Base-by-base conservation (phyloP, 2,113 vertebrate genomes). In the Halcyon malimbica region DNA sequence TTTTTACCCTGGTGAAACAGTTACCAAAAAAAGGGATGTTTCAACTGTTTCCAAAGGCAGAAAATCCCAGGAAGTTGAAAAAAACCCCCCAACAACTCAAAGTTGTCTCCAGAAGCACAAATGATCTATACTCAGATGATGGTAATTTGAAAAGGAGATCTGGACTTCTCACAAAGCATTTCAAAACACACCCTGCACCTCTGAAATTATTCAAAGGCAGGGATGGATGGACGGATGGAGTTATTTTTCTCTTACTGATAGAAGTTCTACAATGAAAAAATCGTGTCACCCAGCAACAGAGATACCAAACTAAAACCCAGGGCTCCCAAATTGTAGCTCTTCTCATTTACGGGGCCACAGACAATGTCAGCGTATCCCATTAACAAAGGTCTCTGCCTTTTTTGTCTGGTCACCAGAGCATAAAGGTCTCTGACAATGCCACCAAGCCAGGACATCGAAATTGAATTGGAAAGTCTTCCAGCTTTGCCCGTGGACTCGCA, bases 361-460 rank as follows among this genome's bases (percentile, higher is more conserved):
- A 3, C 29, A 6, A 17, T 0, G 14, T 9, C 4, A 13, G 15
- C 4, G 0, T 5, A 16, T 4, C 25, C 48, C 48, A 3, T 2
- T 6, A 5, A 1, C 19, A n/a, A 56, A 13, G 11, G 20, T 3
- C 25, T 54, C 17, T 29, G 29, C 5, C 41, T 57, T 20, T 31
- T 39, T 21, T 25, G 7, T 19, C 56, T 20, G 82, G 44, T 9
- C 82, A 56, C 7, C 19, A 7, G 29, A 28, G 16, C 25, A 42
- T 1, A 28, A 9, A 46, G 25, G 20, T 10, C 23, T 1, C 2
- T 5, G 28, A 33, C 15, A 14, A 11, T 5, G 25, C 8, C 35
- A 6, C 31, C 17, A 35, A 65, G 23, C 8, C 0, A 5, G 11
- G 53, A 33, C 33, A 18, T 73, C n/a, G 5, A 16, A 10, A 50